phyloP scores from a whole-genome alignment of 2,888 invertebrate species.

The Pristionchus japonicus region DNA sequence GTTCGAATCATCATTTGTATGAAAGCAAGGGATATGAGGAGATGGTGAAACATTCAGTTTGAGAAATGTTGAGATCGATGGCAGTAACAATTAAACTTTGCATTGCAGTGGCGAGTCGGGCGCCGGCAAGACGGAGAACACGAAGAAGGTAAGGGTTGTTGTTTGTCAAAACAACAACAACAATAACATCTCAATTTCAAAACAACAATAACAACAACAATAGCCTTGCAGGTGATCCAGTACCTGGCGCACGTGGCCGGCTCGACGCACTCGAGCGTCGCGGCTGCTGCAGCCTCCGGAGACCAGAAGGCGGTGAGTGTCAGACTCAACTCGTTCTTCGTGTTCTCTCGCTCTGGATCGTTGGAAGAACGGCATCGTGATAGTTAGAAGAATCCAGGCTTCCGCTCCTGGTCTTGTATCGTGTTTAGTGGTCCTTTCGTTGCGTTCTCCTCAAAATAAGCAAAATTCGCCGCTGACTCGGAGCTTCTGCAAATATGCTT shows the following conservation, averaged over 20 bases:
- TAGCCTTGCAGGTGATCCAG: conserved; percentile 87
- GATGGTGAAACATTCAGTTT: neutral
- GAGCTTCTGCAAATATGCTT: too few species aligned
- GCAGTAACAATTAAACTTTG: neutral
- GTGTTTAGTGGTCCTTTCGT: too few species aligned
- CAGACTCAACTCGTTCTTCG: neutral
- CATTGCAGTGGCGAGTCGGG: conserved; percentile 90
- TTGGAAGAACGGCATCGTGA: too few species aligned
- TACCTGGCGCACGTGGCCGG: conserved; percentile 99
- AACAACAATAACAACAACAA: neutral
- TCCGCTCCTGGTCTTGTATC: too few species aligned
- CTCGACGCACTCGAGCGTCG: conserved; percentile 78
- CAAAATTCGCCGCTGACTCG: too few species aligned
- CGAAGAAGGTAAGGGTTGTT: conserved; percentile 85
- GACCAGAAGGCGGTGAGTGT: conserved; percentile 75
- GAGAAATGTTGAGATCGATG: too few species aligned
- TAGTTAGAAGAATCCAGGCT: too few species aligned
- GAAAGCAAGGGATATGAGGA: too few species aligned
- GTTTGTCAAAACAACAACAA: neutral
- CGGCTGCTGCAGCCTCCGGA: neutral
- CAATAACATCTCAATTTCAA: neutral
- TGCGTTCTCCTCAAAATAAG: too few species aligned
- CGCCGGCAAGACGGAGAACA: conserved; percentile 99
- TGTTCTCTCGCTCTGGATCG: too few species aligned
- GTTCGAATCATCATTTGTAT: too few species aligned